phyloP scores from a whole-genome alignment of 2,888 invertebrate species.

The Zygogramma bicolorata region DNA sequence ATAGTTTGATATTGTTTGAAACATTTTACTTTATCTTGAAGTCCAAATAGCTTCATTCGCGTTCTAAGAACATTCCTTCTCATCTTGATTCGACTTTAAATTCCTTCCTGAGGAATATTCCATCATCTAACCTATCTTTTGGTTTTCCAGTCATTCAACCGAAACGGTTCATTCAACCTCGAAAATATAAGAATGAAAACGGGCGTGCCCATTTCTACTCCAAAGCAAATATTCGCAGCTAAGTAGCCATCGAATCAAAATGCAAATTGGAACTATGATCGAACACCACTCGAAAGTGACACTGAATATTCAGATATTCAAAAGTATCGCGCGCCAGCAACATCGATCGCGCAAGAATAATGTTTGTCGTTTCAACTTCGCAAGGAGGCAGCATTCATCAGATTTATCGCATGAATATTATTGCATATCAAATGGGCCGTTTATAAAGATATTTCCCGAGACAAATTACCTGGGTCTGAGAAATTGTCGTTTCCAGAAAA shows the following conservation, averaged over 20 bases:
- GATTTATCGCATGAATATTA: slow-evolving; percentile 55
- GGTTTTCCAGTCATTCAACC: too few species aligned
- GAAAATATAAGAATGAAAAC: too few species aligned
- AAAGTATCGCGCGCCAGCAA: neutral
- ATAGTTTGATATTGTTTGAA: too few species aligned
- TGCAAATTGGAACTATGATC: slow-evolving; percentile 31
- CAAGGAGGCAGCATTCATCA: slow-evolving; percentile 52
- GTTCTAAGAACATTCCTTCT: too few species aligned
- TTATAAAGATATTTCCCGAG: slow-evolving; percentile 52
- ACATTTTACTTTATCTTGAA: too few species aligned
- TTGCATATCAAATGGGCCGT: slow-evolving; percentile 55
- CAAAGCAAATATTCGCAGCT: neutral
- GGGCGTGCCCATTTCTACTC: neutral
- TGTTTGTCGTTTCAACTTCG: slow-evolving; percentile 53
- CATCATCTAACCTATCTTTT: too few species aligned
- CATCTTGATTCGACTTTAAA: too few species aligned
- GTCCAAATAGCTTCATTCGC: too few species aligned
- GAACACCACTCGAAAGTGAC: slow-evolving; percentile 24
- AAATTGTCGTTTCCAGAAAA: slow-evolving; percentile 25
- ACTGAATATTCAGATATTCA: slow-evolving; percentile 30
- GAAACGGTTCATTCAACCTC: too few species aligned
- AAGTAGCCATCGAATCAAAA: slow-evolving; percentile 14
- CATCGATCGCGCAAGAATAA: slow-evolving; percentile 44
- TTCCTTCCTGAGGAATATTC: too few species aligned
- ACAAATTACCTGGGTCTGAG: slow-evolving; percentile 42